Conservation (phyloP, 2,797 vertebrate species). For the Centroberyx gerrardi region DNA sequence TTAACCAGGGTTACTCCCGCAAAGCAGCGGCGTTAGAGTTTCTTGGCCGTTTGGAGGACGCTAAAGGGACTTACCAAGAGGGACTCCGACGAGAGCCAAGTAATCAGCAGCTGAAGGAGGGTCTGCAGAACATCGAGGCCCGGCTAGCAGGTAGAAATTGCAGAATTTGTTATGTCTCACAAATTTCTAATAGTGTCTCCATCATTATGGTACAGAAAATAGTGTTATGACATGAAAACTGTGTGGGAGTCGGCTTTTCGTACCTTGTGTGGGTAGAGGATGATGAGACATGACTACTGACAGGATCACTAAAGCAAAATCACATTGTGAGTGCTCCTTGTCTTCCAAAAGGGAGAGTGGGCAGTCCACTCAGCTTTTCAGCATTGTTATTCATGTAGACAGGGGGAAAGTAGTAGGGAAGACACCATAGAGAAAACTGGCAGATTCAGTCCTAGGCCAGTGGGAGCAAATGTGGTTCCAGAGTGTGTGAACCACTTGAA, state of each 20-base stretch:
- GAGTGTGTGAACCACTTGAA: too few relatives aligned
- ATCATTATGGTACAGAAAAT: neutral
- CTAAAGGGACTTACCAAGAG: conserved; percentile 92
- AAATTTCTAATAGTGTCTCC: neutral
- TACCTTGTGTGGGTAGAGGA: conserved; percentile 9
- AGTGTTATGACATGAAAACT: neutral
- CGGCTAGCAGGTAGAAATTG: conserved; percentile 84
- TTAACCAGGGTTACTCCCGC: conserved; percentile 92
- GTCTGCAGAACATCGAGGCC: conserved; percentile 89
- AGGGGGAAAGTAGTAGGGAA: conserved; percentile 2
- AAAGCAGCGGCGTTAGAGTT: conserved; percentile 96
- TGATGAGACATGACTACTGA: conserved; percentile 29
- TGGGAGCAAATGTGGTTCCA: neutral
- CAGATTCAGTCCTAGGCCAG: conserved; percentile 3
- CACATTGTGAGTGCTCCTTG: conserved; percentile 16
- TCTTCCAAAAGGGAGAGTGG: conserved; percentile 31
- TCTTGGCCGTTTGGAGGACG: conserved; percentile 93
- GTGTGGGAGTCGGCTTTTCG: neutral
- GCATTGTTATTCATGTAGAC: conserved; percentile 35
- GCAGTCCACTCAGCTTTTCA: conserved; percentile 20
- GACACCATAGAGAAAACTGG: conserved; percentile 3
- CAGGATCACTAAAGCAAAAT: conserved; percentile 29
- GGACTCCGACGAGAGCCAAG: conserved; percentile 91
- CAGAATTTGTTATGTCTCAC: neutral
- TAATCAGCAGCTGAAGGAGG: conserved; percentile 89